These are phyloP conservation scores for Nephotettix cincticeps DNA, from an alignment of 1,140 invertebrate genomes.

Conservation along the genomic window DNA sequence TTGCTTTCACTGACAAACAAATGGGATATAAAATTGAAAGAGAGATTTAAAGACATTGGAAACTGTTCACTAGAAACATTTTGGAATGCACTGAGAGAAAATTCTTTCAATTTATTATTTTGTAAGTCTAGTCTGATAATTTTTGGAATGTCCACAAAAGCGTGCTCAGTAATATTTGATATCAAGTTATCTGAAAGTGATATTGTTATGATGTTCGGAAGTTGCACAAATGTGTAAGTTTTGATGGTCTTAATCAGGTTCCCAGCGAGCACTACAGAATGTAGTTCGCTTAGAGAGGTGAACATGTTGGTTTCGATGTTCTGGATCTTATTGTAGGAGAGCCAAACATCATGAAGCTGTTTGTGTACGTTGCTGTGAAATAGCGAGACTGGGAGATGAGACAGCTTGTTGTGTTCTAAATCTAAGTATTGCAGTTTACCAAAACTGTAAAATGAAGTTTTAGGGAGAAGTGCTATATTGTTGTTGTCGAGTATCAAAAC, in stretches of 20 bases:
- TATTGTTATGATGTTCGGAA: conserved; percentile 66
- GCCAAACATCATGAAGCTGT: conserved; percentile 70
- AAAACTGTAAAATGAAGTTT: conserved; percentile 60
- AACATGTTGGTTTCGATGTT: conserved; percentile 63
- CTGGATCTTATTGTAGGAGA: conserved; percentile 70
- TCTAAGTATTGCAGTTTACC: conserved; percentile 77
- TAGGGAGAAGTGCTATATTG: conserved; percentile 68
- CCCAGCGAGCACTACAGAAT: conserved; percentile 66
- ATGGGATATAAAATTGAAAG: conserved; percentile 62
- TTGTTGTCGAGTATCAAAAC: conserved; percentile 89
- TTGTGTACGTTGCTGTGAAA: conserved; percentile 67
- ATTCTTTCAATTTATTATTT: conserved; percentile 63
- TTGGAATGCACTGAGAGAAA: conserved; percentile 65
- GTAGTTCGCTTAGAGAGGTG: conserved; percentile 58
- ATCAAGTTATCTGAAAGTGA: conserved; percentile 67
- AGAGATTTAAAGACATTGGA: conserved; percentile 65
- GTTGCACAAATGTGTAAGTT: conserved; percentile 59
- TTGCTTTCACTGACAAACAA: conserved; percentile 54
- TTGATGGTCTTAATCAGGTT: conserved; percentile 63
- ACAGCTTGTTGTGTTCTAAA: conserved; percentile 78
- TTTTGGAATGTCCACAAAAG: conserved; percentile 67
- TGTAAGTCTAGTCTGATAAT: conserved; percentile 70
- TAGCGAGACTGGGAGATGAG: conserved; percentile 59
- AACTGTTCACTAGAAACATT: conserved; percentile 61
- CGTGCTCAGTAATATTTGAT: conserved; percentile 56